A percentile compares a stretch with the other conserved stretches of the same genome.
These are phyloP conservation scores for Alcedo atthis DNA, from an alignment of 2,797 vertebrate species.

Conservation along the genomic window DNA sequence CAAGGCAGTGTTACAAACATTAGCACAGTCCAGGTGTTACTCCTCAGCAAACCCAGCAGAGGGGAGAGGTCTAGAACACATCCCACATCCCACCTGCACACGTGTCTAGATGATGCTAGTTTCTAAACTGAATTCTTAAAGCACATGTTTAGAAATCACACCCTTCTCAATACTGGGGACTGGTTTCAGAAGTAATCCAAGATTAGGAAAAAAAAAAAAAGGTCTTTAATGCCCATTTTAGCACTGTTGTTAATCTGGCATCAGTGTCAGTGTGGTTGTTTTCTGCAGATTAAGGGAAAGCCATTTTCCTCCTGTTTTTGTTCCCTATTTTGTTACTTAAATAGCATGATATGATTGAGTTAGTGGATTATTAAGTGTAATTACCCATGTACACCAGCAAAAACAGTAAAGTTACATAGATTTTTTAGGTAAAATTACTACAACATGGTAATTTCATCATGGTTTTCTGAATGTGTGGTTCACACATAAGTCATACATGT, in stretches of 20 bases:
- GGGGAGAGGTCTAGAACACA: not conserved
- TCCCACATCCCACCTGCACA: not conserved
- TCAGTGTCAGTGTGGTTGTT: not conserved
- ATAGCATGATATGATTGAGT: not conserved
- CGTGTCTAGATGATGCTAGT: not conserved
- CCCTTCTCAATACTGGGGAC: not conserved
- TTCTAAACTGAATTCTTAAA: not conserved
- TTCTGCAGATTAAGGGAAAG: not conserved
- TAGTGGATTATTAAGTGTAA: not conserved
- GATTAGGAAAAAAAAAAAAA: not conserved
- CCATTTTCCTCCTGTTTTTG: not conserved
- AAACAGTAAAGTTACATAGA: not conserved
- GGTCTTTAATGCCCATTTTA: not conserved
- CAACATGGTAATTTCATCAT: not conserved
- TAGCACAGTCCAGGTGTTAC: not conserved
- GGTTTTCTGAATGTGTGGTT: not conserved
- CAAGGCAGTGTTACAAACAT: conserved; percentile 22
- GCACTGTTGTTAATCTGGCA: not conserved
- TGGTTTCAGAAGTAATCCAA: not conserved
- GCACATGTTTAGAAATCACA: not conserved
- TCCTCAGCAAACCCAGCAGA: not conserved
- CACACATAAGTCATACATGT: not conserved
- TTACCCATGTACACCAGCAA: not conserved
- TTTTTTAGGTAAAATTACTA: not conserved
- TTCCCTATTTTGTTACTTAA: not conserved